These are phyloP conservation scores for Heterodera schachtii DNA, from an alignment of 1,140 invertebrate genomes.

Conservation along the genomic window DNA sequence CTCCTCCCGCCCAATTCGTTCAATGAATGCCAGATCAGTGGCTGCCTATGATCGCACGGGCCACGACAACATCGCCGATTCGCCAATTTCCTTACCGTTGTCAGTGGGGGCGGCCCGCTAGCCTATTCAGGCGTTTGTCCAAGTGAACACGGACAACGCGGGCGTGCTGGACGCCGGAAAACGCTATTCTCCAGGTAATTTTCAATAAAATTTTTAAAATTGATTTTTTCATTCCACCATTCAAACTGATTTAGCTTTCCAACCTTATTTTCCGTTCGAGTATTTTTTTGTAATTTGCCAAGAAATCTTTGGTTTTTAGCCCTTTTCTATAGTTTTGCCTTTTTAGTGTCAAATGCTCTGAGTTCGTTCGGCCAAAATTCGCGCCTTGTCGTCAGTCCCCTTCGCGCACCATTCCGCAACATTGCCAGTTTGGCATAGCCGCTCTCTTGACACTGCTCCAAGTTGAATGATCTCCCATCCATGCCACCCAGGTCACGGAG, in stretches of 20 bases:
- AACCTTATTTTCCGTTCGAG: background rate
- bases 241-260: background rate
- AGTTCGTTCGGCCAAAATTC: constrained; percentile 74
- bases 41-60: constrained; percentile 60
- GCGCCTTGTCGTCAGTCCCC: constrained; percentile 76
- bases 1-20: too few relatives aligned
- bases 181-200: constrained; percentile 48
- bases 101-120: constrained; percentile 61
- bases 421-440: too few relatives aligned
- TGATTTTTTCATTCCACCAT: background rate
- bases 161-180: constrained; percentile 74
- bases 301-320: too few relatives aligned
- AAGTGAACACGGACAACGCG: constrained; percentile 73
- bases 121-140: constrained; percentile 60
- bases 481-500: constrained; percentile 50
- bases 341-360: constrained; percentile 75
- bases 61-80: constrained; percentile 62
- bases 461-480: too few relatives aligned
- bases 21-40: constrained; percentile 60
- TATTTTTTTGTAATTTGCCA: too few relatives aligned
- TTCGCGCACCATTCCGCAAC: constrained; percentile 75
- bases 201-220: background rate
- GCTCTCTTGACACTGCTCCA: too few relatives aligned
- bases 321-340: constrained; percentile 17
- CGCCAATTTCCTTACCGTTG: constrained; percentile 55